Percentiles rank a stretch among this genome's conserved stretches.
Conservation (phyloP, 1,140 invertebrate species). For the Panonychus citri region DNA sequence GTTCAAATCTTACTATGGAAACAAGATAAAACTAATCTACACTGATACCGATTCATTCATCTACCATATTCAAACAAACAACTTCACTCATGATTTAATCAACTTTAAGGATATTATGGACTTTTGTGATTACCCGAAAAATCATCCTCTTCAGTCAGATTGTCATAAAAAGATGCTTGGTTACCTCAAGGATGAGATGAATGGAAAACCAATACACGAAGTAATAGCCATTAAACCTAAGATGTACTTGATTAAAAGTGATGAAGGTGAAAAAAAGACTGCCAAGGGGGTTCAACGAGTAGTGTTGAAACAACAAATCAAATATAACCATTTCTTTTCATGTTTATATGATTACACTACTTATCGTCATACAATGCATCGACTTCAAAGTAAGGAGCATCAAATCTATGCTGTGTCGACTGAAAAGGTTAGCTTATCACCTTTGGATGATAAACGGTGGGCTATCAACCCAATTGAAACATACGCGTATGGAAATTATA, state of each 20-base stretch:
- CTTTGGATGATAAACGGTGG: neutral
- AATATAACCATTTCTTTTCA: neutral
- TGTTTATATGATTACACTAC: neutral
- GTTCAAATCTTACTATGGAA: slow-evolving; percentile 14
- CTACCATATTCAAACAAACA: slow-evolving; percentile 8
- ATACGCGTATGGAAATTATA: neutral
- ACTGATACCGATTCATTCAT: slow-evolving; percentile 12
- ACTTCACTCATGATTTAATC: slow-evolving; percentile 13
- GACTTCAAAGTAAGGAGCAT: neutral
- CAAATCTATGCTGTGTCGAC: neutral
- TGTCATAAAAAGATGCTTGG: slow-evolving; percentile 28
- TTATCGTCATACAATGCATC: neutral
- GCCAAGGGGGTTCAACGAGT: neutral
- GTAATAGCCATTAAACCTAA: slow-evolving; percentile 24
- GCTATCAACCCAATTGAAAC: neutral
- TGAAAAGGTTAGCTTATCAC: neutral
- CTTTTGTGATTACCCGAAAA: slow-evolving; percentile 13
- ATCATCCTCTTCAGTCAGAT: slow-evolving; percentile 11
- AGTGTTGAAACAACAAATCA: neutral
- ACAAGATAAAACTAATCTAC: slow-evolving; percentile 10
- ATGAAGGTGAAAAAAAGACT: neutral
- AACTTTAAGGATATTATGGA: slow-evolving; percentile 10
- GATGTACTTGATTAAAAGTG: slow-evolving; percentile 1
- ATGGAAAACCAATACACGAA: slow-evolving; percentile 20
- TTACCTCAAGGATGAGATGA: slow-evolving; percentile 28